Evolutionary conservation across 1,140 invertebrate genomes (phyloP).

Genomic region (Listronotus bonariensis): DNA sequence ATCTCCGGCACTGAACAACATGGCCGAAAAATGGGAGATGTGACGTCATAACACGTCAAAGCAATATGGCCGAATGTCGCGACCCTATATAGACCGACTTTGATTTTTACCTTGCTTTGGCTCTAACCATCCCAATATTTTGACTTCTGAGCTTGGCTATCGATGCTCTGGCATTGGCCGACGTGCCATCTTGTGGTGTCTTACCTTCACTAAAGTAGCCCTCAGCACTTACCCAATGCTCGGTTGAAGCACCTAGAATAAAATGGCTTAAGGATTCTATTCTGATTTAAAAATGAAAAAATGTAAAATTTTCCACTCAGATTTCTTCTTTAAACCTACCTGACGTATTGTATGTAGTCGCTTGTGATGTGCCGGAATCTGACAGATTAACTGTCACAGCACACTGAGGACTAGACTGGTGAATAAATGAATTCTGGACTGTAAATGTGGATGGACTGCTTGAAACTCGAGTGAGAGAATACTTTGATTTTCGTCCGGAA

Average conservation of each 20-base stretch:
- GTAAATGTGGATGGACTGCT: neutral
- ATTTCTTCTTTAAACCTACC: conserved; percentile 7
- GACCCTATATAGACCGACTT: too few species aligned
- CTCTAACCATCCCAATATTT: conserved; percentile 71
- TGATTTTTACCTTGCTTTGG: conserved; percentile 59
- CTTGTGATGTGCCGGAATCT: conserved; percentile 1
- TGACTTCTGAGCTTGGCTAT: conserved; percentile 65
- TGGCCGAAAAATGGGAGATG: too few species aligned
- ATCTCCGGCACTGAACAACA: too few species aligned
- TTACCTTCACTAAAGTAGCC: conserved; percentile 39
- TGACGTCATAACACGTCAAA: too few species aligned
- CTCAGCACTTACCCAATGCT: conserved; percentile 47
- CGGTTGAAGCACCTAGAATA: conserved; percentile 16
- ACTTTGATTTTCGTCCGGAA: neutral
- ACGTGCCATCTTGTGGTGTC: conserved; percentile 13
- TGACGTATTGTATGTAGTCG: conserved; percentile 17
- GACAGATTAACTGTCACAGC: neutral
- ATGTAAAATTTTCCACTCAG: too few species aligned
- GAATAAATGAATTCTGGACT: neutral
- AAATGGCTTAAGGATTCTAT: too few species aligned
- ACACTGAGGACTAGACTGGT: conserved; percentile 9
- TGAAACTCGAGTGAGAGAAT: neutral
- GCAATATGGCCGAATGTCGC: too few species aligned
- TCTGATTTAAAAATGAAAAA: too few species aligned
- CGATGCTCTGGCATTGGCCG: conserved; percentile 58